phyloP scores from a whole-genome alignment of 2,888 invertebrate genomes.

The Drosophila algonquin region DNA sequence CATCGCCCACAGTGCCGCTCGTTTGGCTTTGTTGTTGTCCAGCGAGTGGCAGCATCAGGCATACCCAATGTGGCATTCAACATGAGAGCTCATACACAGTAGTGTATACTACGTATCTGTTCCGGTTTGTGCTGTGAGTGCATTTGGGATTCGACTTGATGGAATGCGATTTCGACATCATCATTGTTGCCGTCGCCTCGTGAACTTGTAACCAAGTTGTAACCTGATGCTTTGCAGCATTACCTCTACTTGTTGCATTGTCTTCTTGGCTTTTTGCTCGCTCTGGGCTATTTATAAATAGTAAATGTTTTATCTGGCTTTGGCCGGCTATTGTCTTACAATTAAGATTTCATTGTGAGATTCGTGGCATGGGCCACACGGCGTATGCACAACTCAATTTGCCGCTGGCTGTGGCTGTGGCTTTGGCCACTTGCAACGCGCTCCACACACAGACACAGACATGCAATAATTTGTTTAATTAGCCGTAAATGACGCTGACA shows the following conservation, averaged over 20 bases:
- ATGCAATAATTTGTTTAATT: slow-evolving; percentile 79
- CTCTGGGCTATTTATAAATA: slow-evolving; percentile 67
- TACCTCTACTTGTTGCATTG: slow-evolving; percentile 53
- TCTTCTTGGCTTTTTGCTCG: slow-evolving; percentile 41
- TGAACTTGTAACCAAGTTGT: slow-evolving; percentile 73
- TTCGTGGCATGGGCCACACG: slow-evolving; percentile 66
- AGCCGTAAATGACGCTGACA: slow-evolving; percentile 73
- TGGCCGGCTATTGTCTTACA: slow-evolving; percentile 66
- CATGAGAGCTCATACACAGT: background rate
- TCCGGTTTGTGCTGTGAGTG: background rate
- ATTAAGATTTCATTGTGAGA: slow-evolving; percentile 75
- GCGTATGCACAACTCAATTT: slow-evolving; percentile 57
- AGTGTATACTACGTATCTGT: too few relatives aligned
- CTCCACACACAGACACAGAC: slow-evolving; percentile 64
- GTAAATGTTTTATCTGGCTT: slow-evolving; percentile 41
- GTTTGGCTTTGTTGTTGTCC: slow-evolving; percentile 54
- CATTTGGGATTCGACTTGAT: slow-evolving; percentile 13
- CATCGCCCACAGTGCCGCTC: slow-evolving; percentile 68
- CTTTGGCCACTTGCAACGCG: slow-evolving; percentile 48
- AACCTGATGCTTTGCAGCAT: slow-evolving; percentile 56
- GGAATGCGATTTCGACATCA: slow-evolving; percentile 9
- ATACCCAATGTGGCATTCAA: background rate
- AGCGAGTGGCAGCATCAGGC: slow-evolving; percentile 17
- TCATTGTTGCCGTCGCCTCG: slow-evolving; percentile 50
- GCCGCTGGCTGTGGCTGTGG: slow-evolving; percentile 14